Percentiles rank a stretch among this genome's conserved stretches.
Conservation (phyloP, 1,140 invertebrate genomes). For the Zeugodacus cucurbitae region DNA sequence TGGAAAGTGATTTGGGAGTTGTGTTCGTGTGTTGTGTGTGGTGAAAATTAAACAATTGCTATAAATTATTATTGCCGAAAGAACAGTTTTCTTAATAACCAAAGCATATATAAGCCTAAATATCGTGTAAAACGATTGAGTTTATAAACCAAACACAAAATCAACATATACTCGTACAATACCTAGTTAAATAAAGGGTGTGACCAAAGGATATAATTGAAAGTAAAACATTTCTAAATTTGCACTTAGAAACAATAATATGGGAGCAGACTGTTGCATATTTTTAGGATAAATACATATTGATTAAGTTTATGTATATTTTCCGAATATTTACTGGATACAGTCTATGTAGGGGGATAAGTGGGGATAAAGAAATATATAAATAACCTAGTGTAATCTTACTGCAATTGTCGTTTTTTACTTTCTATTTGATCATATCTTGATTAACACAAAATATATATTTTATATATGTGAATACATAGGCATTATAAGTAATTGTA, state of each 20-base stretch:
- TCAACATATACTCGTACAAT: too few relatives aligned
- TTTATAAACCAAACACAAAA: too few relatives aligned
- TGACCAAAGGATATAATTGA: background rate
- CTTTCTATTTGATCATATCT: background rate
- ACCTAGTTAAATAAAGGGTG: background rate
- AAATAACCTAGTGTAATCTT: background rate
- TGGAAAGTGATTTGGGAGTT: background rate
- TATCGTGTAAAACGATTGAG: too few relatives aligned
- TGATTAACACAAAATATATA: background rate
- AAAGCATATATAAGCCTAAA: background rate
- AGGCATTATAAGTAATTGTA: too few relatives aligned
- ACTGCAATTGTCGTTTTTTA: background rate
- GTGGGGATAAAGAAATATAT: too few relatives aligned
- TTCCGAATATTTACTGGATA: background rate
- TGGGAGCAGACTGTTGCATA: background rate
- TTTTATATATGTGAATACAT: background rate
- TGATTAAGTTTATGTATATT: background rate
- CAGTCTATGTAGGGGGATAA: too few relatives aligned
- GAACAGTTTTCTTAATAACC: background rate
- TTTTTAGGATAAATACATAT: background rate
- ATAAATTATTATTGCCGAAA: background rate
- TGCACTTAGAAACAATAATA: background rate
- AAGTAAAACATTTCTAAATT: background rate
- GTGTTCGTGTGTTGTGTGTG: background rate
- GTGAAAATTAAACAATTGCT: background rate